Evolutionary conservation across 2,113 vertebrate genomes (phyloP).

Genomic region (Crotophaga sulcirostris): DNA sequence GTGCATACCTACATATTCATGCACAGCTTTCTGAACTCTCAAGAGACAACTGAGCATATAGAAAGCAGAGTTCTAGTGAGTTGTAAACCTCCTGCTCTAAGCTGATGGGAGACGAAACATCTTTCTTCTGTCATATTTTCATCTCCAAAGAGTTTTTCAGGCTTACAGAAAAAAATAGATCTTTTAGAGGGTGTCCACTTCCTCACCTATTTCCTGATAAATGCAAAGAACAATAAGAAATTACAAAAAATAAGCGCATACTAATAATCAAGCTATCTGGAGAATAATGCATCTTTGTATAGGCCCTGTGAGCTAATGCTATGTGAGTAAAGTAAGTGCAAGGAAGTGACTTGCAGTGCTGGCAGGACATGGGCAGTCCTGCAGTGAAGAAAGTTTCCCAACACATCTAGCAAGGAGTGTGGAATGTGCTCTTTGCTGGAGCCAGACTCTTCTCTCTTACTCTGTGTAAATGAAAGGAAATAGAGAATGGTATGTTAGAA

Average conservation of each 20-base stretch:
- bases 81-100: slow-evolving; percentile 52
- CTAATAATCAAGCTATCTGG: neutral
- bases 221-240: neutral
- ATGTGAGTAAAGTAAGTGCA: neutral
- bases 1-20: slow-evolving; percentile 78
- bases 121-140: neutral
- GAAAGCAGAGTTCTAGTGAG: slow-evolving; percentile 68
- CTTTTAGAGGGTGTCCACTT: neutral
- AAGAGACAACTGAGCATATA: slow-evolving; percentile 62
- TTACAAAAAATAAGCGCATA: neutral
- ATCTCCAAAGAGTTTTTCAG: neutral
- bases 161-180: neutral
- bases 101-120: slow-evolving; percentile 5
- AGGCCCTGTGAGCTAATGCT: neutral
- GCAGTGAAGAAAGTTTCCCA: neutral
- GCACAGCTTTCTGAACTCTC: slow-evolving; percentile 72
- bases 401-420: neutral
- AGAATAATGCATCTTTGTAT: neutral
- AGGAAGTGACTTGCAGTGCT: neutral
- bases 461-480: neutral
- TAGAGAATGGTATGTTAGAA: neutral
- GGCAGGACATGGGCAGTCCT: neutral
- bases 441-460: neutral
- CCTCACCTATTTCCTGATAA: neutral
- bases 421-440: neutral